Base-by-base conservation (phyloP, 2,113 vertebrate species). In the Pyxicephalus adspersus region DNA sequence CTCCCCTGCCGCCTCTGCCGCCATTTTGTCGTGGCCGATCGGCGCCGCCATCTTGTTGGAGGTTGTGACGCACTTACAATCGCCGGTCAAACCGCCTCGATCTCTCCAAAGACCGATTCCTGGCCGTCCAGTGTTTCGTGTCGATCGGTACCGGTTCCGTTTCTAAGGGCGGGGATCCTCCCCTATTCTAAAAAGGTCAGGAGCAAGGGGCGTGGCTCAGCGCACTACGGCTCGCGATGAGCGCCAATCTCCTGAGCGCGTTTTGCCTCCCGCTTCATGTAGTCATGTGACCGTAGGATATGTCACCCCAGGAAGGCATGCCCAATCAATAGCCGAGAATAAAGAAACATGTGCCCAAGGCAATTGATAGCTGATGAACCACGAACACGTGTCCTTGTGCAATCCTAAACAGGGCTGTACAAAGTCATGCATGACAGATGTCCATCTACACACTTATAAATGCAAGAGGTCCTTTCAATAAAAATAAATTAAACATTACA, bases 1-100 rank as follows among this genome's bases (percentile, higher is more conserved):
- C 52, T 45, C 63, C 57, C 52, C 51, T 16, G 60, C 28, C 17
- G 25, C 23, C 26, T 20, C 68, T 85, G 93, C 94, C 92, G 94
- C 94, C 95, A 95, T 96, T 91, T 95, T 95, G 87, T 89, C 85
- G 81, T 83, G 76, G 75, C 75, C 64, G 50, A 61, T 29, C 57
- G 55, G 73, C 34, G 73, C 73, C 34, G 73, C 73, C 73, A 76
- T 76, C 18, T 76, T 76, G 58, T 45, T 25, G 73, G 58, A 63
- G 58, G 34, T 23, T 11, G 7, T 34, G 58, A 25, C 57, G 22
- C 22, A 25, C n/a, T 57, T n/a, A 17, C 25, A 31, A 17, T 57
- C 57, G 31, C 19, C 19, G 9, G 3, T 9, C 29, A 34, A 57
- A 57, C 2, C 58, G 13, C n/a, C 38, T 54, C 71, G 52, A 16